Evolutionary conservation across 1,140 invertebrate species (phyloP).

Genomic region (Leptopilina boulardi): DNA sequence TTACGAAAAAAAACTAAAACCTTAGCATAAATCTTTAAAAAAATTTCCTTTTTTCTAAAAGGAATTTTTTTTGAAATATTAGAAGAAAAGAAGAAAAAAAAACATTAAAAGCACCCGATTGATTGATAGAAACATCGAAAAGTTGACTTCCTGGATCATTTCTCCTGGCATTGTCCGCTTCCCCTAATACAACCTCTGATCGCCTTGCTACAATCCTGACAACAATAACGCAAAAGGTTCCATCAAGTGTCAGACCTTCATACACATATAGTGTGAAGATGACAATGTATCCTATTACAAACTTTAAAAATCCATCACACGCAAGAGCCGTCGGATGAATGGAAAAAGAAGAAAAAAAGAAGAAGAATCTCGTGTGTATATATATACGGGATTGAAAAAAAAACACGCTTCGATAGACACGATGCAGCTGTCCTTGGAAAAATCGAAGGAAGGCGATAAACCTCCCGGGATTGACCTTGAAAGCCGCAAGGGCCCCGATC

Average conservation of each 20-base stretch:
- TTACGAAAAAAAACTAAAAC: too few species aligned
- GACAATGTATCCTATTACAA: conserved; percentile 29
- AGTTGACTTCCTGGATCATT: conserved; percentile 7
- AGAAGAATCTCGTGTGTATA: not conserved
- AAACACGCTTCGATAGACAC: conserved; percentile 21
- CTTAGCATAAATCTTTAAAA: too few species aligned
- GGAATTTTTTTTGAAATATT: too few species aligned
- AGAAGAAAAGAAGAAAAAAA: too few species aligned
- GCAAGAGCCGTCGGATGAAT: not conserved
- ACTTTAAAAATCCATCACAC: conserved; percentile 20
- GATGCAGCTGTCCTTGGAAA: conserved; percentile 31
- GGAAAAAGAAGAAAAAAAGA: not conserved
- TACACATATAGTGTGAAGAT: conserved; percentile 9
- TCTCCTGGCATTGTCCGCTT: not conserved
- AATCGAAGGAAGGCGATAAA: conserved; percentile 29
- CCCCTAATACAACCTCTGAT: conserved; percentile 30
- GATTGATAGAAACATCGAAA: conserved; percentile 27
- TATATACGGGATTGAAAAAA: not conserved
- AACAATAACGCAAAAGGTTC: conserved; percentile 23
- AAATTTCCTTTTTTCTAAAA: too few species aligned
- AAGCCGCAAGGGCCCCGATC: conserved; percentile 5
- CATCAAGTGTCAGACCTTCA: not conserved
- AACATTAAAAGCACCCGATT: not conserved
- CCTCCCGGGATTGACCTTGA: conserved; percentile 24
- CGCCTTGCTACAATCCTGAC: not conserved